A percentile compares a stretch with the other conserved stretches of the same genome.
phyloP scores from a whole-genome alignment of 2,113 vertebrate genomes.

The Tychaedon coryphoeus region DNA sequence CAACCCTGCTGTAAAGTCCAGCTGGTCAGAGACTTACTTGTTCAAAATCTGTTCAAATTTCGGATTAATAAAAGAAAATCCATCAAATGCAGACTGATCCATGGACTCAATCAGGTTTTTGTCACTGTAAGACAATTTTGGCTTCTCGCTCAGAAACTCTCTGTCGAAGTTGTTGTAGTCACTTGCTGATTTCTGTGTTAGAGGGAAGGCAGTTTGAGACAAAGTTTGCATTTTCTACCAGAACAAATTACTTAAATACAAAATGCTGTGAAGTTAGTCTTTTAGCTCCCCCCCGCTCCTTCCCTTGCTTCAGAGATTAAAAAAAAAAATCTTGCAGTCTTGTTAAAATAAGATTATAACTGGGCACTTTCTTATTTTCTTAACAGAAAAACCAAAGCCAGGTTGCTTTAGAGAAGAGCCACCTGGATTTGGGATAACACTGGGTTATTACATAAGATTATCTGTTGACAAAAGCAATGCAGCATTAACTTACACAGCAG shows the following conservation, averaged over 20 bases:
- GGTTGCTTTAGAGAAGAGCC: neutral
- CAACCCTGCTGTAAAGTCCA: neutral
- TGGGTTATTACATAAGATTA: neutral
- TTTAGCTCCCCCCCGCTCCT: neutral
- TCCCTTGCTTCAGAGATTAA: neutral
- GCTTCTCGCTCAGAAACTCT: conserved; percentile 95
- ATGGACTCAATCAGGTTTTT: conserved; percentile 98
- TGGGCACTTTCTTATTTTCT: neutral
- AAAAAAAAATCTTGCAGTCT: neutral
- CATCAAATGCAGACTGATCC: conserved; percentile 90
- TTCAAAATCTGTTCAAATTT: conserved; percentile 87
- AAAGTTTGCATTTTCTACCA: neutral
- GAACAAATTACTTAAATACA: neutral
- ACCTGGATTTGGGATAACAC: neutral
- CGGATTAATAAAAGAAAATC: conserved; percentile 94
- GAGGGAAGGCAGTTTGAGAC: neutral
- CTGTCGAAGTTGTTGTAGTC: conserved; percentile 97
- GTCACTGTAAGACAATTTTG: conserved; percentile 89
- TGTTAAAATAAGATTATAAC: no score
- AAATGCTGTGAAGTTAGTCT: neutral
- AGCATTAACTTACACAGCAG: neutral
- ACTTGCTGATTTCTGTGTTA: conserved; percentile 83
- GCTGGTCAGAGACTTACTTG: conserved; percentile 54
- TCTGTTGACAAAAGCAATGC: neutral
- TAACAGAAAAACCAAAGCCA: neutral